Evolutionary conservation across 2,113 vertebrate species (phyloP).

Genomic region (Phrynocephalus versicolor): DNA sequence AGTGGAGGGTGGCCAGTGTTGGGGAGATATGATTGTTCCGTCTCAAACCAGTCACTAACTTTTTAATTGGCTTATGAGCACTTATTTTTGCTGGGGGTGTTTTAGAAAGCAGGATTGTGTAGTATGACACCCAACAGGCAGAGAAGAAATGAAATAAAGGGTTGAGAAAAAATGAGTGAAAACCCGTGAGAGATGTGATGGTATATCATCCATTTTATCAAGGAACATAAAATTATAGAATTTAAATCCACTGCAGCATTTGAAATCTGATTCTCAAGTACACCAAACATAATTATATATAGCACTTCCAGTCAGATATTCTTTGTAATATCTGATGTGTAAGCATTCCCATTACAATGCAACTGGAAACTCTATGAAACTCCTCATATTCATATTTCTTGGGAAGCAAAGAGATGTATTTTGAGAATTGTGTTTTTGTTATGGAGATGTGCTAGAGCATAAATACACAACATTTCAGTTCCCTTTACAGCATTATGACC

Average conservation of each 20-base stretch:
- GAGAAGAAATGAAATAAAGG: neutral
- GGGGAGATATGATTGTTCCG: no score
- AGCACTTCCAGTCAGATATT: no score
- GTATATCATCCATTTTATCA: neutral
- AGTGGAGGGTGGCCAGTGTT: no score
- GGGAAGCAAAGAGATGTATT: neutral
- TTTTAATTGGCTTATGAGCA: neutral
- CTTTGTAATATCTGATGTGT: neutral
- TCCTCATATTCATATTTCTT: neutral
- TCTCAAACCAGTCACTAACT: no score
- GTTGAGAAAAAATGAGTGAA: neutral
- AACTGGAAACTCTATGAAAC: neutral
- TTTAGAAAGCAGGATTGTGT: neutral
- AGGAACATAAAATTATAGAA: neutral
- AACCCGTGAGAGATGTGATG: neutral
- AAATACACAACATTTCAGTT: neutral
- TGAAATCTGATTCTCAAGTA: no score
- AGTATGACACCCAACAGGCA: neutral
- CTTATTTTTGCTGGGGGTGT: neutral
- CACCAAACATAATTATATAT: no score
- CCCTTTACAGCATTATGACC: neutral
- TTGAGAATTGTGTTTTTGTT: neutral
- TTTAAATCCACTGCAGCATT: neutral
- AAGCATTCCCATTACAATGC: neutral
- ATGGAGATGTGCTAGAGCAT: neutral